phyloP scores from a whole-genome alignment of 2,888 invertebrate genomes.

The Nycteola revayana region DNA sequence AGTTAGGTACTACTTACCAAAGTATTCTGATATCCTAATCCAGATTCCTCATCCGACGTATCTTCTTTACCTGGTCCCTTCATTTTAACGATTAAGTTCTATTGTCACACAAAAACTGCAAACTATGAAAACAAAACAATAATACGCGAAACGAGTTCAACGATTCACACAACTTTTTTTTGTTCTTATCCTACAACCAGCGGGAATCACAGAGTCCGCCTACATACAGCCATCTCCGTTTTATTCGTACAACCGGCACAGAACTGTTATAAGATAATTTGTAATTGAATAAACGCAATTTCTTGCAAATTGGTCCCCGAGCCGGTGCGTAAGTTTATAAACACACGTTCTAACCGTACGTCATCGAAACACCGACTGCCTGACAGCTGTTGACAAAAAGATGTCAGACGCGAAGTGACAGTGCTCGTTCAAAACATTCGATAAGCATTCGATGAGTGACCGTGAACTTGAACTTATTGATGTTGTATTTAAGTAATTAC shows the following conservation, averaged over 20 bases:
- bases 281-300: constrained; percentile 75
- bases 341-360: constrained; percentile 61
- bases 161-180: constrained; percentile 36
- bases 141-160: constrained; percentile 26
- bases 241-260: constrained; percentile 47
- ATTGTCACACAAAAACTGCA: constrained; percentile 38
- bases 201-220: constrained; percentile 51
- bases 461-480: constrained; percentile 66
- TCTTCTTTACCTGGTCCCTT: constrained; percentile 66
- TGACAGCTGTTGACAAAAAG: constrained; percentile 34
- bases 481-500: too few species aligned
- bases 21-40: constrained; percentile 87
- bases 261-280: constrained; percentile 60
- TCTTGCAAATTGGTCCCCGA: constrained; percentile 62
- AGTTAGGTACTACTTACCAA: constrained; percentile 83
- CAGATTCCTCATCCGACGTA: constrained; percentile 82
- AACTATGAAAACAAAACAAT: constrained; percentile 60
- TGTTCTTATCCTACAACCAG: constrained; percentile 42
- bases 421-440: constrained; percentile 49
- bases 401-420: constrained; percentile 58
- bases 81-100: constrained; percentile 52
- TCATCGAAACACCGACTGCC: constrained; percentile 68
- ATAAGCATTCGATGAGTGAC: constrained; percentile 29
- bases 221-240: constrained; percentile 51
- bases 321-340: constrained; percentile 40